A percentile compares a stretch with the other conserved stretches of the same genome.
Evolutionary conservation across 2,113 vertebrate genomes (phyloP).

Genomic region (Nannospalax galili): DNA sequence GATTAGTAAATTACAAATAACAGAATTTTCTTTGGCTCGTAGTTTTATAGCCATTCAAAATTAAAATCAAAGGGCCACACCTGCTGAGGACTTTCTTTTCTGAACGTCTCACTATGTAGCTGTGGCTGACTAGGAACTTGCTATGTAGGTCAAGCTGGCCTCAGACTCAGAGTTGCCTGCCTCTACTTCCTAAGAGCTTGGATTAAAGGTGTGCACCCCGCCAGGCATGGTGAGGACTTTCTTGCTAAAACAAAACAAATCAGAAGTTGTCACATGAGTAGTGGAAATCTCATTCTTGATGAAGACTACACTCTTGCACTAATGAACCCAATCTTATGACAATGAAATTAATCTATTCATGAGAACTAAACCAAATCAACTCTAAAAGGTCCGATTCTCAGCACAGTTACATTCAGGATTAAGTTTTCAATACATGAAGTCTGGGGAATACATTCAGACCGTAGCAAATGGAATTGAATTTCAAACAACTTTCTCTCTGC

Average conservation of each 20-base stretch:
- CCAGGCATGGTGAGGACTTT: no score
- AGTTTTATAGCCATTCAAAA: background rate
- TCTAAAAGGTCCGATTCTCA: background rate
- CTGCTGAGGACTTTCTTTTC: background rate
- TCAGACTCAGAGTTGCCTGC: background rate
- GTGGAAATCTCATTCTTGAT: background rate
- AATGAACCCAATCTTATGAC: background rate
- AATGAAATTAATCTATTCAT: background rate
- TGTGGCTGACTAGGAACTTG: background rate
- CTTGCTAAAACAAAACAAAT: background rate
- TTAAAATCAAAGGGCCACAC: background rate
- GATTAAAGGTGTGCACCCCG: background rate
- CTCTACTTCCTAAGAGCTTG: background rate
- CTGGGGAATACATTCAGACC: background rate
- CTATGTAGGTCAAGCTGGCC: background rate
- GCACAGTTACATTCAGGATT: background rate
- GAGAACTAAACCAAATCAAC: background rate
- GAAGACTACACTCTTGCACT: background rate
- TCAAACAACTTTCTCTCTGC: background rate
- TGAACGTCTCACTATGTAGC: background rate
- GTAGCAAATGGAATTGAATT: background rate
- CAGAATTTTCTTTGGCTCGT: background rate
- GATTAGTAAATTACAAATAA: background rate
- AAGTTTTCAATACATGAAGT: background rate
- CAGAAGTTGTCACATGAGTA: background rate